phyloP scores from a whole-genome alignment of 2,888 invertebrate species.

The Priapulus caudatus region DNA sequence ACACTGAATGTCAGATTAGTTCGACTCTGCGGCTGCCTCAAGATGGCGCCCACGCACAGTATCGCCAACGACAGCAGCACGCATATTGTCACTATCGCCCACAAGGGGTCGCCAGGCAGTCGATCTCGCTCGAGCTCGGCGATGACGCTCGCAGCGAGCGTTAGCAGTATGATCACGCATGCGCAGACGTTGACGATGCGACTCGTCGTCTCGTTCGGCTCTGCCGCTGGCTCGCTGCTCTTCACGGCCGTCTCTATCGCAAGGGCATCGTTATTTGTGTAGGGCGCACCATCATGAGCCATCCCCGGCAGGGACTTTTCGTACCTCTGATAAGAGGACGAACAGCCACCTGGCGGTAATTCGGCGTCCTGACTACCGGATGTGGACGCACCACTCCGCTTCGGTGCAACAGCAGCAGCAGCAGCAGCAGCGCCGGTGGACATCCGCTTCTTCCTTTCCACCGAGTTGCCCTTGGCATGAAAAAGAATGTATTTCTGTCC shows the following conservation, averaged over 20 bases:
- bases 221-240: neutral
- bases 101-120: neutral
- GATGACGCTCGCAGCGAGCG: neutral
- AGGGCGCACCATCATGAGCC: neutral
- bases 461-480: too few species aligned
- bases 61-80: neutral
- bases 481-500: too few species aligned
- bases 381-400: neutral
- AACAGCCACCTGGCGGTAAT: too few species aligned
- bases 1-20: neutral
- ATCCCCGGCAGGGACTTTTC: too few species aligned
- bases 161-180: neutral
- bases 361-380: neutral
- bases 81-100: neutral
- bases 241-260: neutral
- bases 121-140: neutral
- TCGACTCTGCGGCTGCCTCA: conserved; percentile 1
- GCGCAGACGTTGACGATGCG: neutral
- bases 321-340: neutral
- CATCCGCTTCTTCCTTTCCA: too few species aligned
- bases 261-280: neutral
- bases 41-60: neutral
- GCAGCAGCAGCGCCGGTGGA: neutral
- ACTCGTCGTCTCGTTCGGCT: neutral
- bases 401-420: neutral